Evolutionary conservation across 1,140 invertebrate species (phyloP).

Genomic region (Ips typographus): DNA sequence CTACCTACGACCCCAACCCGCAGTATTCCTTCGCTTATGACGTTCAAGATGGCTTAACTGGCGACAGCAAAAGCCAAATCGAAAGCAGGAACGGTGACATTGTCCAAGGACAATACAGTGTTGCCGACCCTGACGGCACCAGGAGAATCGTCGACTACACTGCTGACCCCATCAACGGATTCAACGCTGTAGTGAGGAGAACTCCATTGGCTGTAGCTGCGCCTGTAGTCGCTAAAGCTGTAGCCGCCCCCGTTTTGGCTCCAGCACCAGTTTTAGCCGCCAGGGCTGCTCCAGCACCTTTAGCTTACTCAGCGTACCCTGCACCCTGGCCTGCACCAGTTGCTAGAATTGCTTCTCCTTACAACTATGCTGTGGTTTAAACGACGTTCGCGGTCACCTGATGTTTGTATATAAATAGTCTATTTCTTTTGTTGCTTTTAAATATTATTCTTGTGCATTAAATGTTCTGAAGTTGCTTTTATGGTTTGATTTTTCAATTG

Average conservation of each 20-base stretch:
- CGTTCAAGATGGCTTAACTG: conserved; percentile 60
- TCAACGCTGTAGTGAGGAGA: conserved; percentile 55
- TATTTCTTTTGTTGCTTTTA: no score
- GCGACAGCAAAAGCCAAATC: conserved; percentile 62
- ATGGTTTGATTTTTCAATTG: no score
- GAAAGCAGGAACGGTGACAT: conserved; percentile 63
- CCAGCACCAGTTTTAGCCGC: conserved; percentile 27
- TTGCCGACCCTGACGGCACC: conserved; percentile 40
- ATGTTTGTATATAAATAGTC: no score
- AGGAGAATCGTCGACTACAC: conserved; percentile 63
- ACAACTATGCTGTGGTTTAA: conserved; percentile 32
- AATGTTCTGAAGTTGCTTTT: no score
- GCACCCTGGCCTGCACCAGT: conserved; percentile 37
- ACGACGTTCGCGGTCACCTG: no score
- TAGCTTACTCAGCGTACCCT: conserved; percentile 26
- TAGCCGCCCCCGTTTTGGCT: conserved; percentile 31
- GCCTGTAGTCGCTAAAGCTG: conserved; percentile 27
- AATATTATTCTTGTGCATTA: no score
- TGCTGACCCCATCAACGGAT: conserved; percentile 59
- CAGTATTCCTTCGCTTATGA: conserved; percentile 61
- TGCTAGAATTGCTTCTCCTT: conserved; percentile 38
- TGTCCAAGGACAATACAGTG: conserved; percentile 57
- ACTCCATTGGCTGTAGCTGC: conserved; percentile 44
- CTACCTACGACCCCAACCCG: conserved; percentile 57
- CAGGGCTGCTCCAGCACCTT: conserved; percentile 24